Evolutionary conservation across 2,888 invertebrate genomes (phyloP), one percentile per base, ranked within the genome.

Genomic region (Orthosia gothica): DNA sequence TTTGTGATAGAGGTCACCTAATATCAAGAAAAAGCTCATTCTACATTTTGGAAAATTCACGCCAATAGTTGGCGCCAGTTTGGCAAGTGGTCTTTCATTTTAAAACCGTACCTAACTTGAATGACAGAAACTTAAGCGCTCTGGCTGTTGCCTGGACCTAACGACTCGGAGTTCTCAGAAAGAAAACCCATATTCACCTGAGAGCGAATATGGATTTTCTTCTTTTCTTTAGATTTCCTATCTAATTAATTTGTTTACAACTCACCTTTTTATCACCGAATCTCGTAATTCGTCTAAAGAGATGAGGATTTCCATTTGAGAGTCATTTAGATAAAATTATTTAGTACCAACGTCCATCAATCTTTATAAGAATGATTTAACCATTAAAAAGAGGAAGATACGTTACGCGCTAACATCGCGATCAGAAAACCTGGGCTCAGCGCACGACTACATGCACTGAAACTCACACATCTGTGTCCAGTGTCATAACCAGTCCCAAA

Each of bases 271-370:
- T 40, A 2, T 15, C 15, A 40, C 20, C 55, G 55, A 55, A 57
- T 57, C 40, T 32, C 20, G 16, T 57, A 55, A 47, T 49, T 57
- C 32, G 5, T 58, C 23, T n/a, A 5, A n/a, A 47, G 5, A 50
- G 20, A 54, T 11, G 49, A 50, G 2, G 40, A 57, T 40, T 55
- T 18, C 18, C 32, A 45, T 18, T n/a, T 12, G 45, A 26, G n/a
- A 49, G 4, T 18, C 15, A 74, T 47, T 73, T 58, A 4, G 2
- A 18, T 59, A 23, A 3, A 54, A 55, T 16, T 45, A 58, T 59
- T 77, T 52, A 23, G 32, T 66, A 20, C 12, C 16, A 40, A 64
- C 1, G 0, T 50, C n/a, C 15, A 65, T 76, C n/a, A 13, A 40
- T 55, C 2, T 76, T 20, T 20, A 0, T 16, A 58, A 2, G 18